These are phyloP conservation scores for Andrena fulva DNA, from an alignment of 2,888 invertebrate species.

Conservation along the genomic window DNA sequence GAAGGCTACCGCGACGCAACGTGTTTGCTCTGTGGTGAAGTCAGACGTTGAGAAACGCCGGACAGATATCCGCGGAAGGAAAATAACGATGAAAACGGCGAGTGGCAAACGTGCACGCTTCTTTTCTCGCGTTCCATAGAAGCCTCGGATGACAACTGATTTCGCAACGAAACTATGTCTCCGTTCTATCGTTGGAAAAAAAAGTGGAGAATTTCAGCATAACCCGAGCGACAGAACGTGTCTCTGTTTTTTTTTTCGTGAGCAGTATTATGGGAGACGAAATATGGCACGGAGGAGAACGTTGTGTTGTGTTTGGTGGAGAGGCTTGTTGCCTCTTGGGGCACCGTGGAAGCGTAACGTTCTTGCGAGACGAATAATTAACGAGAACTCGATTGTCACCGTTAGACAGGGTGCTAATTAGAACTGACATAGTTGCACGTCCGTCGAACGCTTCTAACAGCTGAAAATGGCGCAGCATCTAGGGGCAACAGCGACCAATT, in stretches of 20 bases:
- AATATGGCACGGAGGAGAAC: no score
- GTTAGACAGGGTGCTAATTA: slow-evolving; percentile 30
- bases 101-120: no score
- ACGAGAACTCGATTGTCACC: slow-evolving; percentile 35
- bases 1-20: slow-evolving; percentile 31
- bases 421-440: slow-evolving; percentile 52
- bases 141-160: background rate
- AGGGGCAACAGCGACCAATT: slow-evolving; percentile 24
- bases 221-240: background rate
- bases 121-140: background rate
- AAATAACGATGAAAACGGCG: slow-evolving; percentile 29
- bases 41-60: slow-evolving; percentile 7
- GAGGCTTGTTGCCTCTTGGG: no score
- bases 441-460: slow-evolving; percentile 20
- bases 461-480: slow-evolving; percentile 46
- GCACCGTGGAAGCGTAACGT: background rate
- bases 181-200: background rate
- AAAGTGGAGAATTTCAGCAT: background rate
- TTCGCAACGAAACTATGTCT: background rate
- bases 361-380: slow-evolving; percentile 35
- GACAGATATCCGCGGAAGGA: background rate
- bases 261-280: no score
- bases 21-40: slow-evolving; percentile 21
- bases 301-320: no score
- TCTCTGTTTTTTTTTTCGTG: no score